These are phyloP conservation scores for Pipra filicauda DNA, from an alignment of 2,113 vertebrate genomes.

Conservation along the genomic window DNA sequence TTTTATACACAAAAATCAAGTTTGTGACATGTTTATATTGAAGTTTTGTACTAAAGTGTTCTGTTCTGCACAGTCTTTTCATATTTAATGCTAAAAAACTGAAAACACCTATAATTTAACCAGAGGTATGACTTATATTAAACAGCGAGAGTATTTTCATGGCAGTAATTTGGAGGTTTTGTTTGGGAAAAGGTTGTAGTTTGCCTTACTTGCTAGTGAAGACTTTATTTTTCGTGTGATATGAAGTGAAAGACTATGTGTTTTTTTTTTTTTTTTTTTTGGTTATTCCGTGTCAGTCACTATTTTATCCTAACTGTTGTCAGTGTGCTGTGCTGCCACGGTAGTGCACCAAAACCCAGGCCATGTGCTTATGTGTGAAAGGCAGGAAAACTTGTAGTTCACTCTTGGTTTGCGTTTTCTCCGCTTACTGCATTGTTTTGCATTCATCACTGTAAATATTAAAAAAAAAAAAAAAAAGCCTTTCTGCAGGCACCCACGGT, in stretches of 20 bases:
- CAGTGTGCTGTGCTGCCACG: not conserved
- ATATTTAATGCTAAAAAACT: not conserved
- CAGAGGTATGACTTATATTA: not conserved
- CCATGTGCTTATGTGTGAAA: not conserved
- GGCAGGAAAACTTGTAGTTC: not conserved
- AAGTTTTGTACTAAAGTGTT: not conserved
- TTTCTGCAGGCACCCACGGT: accelerated
- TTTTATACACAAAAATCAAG: not conserved
- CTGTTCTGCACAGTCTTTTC: not conserved
- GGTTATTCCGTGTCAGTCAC: not conserved
- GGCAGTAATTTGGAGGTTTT: not conserved
- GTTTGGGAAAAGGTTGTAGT: not conserved
- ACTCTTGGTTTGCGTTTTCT: not conserved
- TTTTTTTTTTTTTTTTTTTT: no score
- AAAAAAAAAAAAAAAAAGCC: no score
- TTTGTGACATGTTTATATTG: not conserved
- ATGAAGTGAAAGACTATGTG: not conserved
- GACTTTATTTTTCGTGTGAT: not conserved
- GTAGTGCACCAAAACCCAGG: not conserved
- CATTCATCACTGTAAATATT: not conserved
- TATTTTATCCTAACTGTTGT: not conserved
- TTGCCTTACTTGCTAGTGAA: not conserved
- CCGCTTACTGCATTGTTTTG: not conserved
- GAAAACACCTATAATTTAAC: not conserved
- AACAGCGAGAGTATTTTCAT: not conserved